Base-by-base conservation (phyloP, 2,797 vertebrate genomes). In the Simalia tracyae region DNA sequence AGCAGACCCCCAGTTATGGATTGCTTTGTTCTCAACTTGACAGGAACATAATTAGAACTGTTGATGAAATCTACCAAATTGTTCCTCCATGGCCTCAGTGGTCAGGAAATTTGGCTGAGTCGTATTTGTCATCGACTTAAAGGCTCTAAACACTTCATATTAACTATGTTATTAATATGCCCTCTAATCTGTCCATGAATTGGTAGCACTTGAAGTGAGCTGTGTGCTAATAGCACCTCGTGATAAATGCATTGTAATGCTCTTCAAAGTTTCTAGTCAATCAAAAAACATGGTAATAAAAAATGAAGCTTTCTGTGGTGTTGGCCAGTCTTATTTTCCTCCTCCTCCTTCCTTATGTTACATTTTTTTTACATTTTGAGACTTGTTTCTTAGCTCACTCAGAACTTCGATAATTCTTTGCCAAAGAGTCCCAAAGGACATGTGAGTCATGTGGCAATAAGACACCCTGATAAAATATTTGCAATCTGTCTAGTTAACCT, bases 41-140 rank as follows among this genome's bases (percentile, higher is more conserved):
- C 99, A 99, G 98, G 98, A 98, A 99, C 98, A 99, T 99, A 99
- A 99, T 99, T 99, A 99, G 98, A 98, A 98, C 98, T 98, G 98
- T 99, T 99, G 99, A 99, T 99, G 99, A 99, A 99, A 99, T 99
- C 98, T 98, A 98, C 98, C 98, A 98, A 98, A 98, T 99, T 99
- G 98, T 98, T 98, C 98, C 97, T 98, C 97, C 94, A 96, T 97
- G 98, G 98, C 98, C 98, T 98, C 97, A 95, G 96, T 98, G 98
- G 98, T 98, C 98, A 98, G 98, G 98, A 98, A 98, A 98, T 98
- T 98, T 97, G 97, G 98, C 98, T 96, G 97, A 97, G 97, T 97
- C 95, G 97, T 98, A 99, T 99, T 99, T 98, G 98, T 99, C 99
- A 99, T 98, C 94, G 92, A 94, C 89, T 97, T 97, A 97, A 97